These are phyloP conservation scores for Xenopus petersii DNA, from an alignment of 2,797 vertebrate genomes.

Conservation along the genomic window DNA sequence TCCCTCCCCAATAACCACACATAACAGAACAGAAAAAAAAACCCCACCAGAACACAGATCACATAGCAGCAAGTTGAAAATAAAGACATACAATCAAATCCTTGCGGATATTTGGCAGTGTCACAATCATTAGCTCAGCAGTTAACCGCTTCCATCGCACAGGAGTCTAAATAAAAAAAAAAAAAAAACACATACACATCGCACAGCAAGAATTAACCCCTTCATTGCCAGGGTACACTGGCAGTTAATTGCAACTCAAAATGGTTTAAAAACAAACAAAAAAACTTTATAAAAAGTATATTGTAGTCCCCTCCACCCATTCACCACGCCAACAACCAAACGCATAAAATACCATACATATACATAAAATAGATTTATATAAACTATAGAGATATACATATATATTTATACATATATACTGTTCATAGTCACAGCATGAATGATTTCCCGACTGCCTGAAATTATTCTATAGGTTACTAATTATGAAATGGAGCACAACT, in stretches of 20 bases:
- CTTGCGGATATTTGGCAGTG: slow-evolving; percentile 30
- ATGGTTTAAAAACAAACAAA: too few relatives aligned
- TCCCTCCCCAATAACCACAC: too few relatives aligned
- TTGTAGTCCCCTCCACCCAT: too few relatives aligned
- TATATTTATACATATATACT: not conserved
- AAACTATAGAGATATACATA: not conserved
- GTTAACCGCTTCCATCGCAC: slow-evolving; percentile 17
- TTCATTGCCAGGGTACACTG: too few relatives aligned
- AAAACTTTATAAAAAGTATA: too few relatives aligned
- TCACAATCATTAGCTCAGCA: slow-evolving; percentile 14
- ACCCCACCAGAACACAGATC: slow-evolving; percentile 32
- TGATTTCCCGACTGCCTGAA: not conserved
- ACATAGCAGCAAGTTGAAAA: slow-evolving; percentile 52
- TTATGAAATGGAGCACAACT: too few relatives aligned
- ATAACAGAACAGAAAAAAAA: slow-evolving; percentile 45
- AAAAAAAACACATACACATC: too few relatives aligned
- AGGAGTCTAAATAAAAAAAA: too few relatives aligned
- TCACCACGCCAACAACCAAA: slow-evolving; percentile 6
- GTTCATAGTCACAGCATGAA: not conserved
- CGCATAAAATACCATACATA: not conserved
- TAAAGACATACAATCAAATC: slow-evolving; percentile 47
- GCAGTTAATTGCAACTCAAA: too few relatives aligned
- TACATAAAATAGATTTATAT: too few relatives aligned
- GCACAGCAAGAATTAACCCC: too few relatives aligned
- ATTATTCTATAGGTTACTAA: too few relatives aligned